Base-by-base conservation (phyloP, 2,113 vertebrate genomes). In the Plecturocebus donacophilus region DNA sequence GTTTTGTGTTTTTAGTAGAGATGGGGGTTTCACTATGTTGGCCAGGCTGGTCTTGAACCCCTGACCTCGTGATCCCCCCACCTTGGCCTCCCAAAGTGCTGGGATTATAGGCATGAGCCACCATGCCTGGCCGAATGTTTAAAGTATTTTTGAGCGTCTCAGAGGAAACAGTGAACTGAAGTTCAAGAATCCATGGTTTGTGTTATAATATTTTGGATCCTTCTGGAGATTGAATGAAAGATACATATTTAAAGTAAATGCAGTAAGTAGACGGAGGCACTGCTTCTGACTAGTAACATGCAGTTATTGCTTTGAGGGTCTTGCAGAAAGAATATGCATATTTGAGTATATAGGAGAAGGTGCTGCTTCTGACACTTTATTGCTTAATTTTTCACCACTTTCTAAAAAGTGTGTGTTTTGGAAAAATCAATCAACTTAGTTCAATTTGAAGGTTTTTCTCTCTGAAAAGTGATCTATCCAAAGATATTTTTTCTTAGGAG, bases 341-440 rank as follows among this genome's bases (percentile, higher is more conserved):
- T 87, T 87, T 90, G 90, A 73, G 52, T 81, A 54, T 75, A 87
- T 6, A 76, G 47, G 21, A 76, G 81, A 79, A 68, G 38, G 7
- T 73, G 8, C 30, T 77, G 70, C 47, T 84, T 90, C 5, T 13
- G 30, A 56, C 17, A 45, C 3, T 76, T 70, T 68, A 6, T 58
- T 92, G 45, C 16, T 96, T 82, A 6, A 35, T 91, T 96, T 95
- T 89, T 30, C 32, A 88, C 92, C 58, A 21, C 20, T 19, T 88
- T 87, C 83, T 87, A 80, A 38, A 64, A 81, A 85, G 81, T 38
- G 52, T 35, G 1, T 56, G 19, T 17, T 86, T 75, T 40, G 42
- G n/a, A 54, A 2, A 90, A 54, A 76, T 90, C 27, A 66, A 6
- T 58, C 42, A 76, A 42, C 58, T 54, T 40, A 38, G 35, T 82